Evolutionary conservation across 1,140 invertebrate genomes (phyloP), one percentile per base, ranked within the genome.

Genomic region (Anagrus nilaparvatae): DNA sequence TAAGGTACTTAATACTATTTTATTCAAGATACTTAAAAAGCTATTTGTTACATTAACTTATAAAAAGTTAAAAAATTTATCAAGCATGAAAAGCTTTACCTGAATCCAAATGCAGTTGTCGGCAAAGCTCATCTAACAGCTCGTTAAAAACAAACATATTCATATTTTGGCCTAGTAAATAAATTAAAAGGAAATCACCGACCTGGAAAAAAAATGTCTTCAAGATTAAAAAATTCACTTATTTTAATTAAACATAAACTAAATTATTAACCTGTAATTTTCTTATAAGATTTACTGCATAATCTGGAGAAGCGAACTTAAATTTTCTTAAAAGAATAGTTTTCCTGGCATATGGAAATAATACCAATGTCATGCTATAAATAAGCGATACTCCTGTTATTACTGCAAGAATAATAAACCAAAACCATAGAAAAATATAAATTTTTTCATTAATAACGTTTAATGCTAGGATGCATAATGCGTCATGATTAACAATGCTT

Each of bases 361-460:
- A n/a, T n/a, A n/a, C 29, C 13, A 33, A 4, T 5, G 16, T 9
- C 17, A 27, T 8, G 7, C 19, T 18, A 36, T 21, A 86, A 2
- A 85, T 46, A 1, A 87, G 56, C 29, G 77, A 73, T 3, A 82
- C 44, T 16, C 67, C 67, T 1, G 81, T 77, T 6, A 86, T 38
- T 14, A 76, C 50, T 10, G 76, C 66, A 23, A 88, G 61, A 19
- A 81, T 56, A 24, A 85, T 71, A 36, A 87, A 79, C 86, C 86
- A 90, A 57, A 87, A 79, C 82, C 82, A 87, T 0, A 87, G 56
- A 34, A 88, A 76, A 9, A 81, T 69, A 51, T 84, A 88, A 34
- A 87, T 78, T 56, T 87, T 88, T 53, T 87, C 83, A 57, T 87
- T 85, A 12, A 87, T 67, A 44, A 85, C 76, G 53, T 88, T 88